A percentile compares a stretch with the other conserved stretches of the same genome.
These are phyloP conservation scores for Zaprionus ornatus DNA, from an alignment of 1,140 invertebrate genomes.

Conservation along the genomic window DNA sequence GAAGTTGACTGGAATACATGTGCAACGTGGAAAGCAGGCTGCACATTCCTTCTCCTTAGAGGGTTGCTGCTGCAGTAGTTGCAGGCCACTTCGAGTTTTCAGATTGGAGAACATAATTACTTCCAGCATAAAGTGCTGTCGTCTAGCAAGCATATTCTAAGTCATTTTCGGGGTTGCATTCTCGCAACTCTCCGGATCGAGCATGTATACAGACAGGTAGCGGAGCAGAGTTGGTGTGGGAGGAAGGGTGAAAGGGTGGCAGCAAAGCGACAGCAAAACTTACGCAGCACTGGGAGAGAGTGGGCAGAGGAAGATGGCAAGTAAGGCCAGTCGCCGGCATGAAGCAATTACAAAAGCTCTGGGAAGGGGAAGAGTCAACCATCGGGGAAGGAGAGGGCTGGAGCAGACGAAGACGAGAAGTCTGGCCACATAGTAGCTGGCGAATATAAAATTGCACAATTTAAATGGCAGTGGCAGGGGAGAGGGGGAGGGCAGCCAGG, in stretches of 20 bases:
- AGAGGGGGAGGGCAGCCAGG: conserved; percentile 20
- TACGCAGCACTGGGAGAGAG: conserved; percentile 40
- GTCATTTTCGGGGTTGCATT: neutral
- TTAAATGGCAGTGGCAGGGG: conserved; percentile 66
- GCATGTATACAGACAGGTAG: neutral
- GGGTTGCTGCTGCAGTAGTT: neutral
- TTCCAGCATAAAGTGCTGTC: neutral
- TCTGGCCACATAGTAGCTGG: conserved; percentile 71
- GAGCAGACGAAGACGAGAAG: conserved; percentile 6
- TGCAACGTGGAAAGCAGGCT: neutral
- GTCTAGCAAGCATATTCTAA: neutral
- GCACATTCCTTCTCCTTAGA: neutral
- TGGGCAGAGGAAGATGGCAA: neutral
- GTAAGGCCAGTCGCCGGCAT: conserved; percentile 57
- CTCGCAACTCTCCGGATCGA: neutral
- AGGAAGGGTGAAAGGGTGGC: neutral
- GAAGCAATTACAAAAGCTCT: conserved; percentile 66
- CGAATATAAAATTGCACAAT: conserved; percentile 82
- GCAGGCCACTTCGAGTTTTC: neutral
- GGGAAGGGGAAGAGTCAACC: neutral
- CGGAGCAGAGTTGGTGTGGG: neutral
- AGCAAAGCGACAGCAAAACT: conserved; percentile 39
- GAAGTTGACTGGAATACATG: neutral
- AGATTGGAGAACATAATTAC: neutral
- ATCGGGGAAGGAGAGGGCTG: neutral